These are phyloP conservation scores for Maniola hyperantus DNA, from an alignment of 2,888 invertebrate species.

Conservation along the genomic window DNA sequence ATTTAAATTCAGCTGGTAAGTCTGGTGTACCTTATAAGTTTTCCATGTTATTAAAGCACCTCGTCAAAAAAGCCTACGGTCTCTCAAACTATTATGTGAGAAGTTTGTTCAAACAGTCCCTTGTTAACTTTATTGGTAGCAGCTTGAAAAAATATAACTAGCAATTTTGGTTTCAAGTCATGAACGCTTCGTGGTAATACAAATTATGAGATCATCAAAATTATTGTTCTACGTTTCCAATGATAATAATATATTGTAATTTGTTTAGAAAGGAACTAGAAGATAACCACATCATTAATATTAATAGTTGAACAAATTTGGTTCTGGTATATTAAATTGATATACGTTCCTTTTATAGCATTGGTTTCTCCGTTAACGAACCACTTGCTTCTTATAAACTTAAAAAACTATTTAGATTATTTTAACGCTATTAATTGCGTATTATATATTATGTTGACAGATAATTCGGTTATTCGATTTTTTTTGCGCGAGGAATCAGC, in stretches of 20 bases:
- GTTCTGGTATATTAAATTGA: conserved; percentile 3
- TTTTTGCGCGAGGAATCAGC: too few relatives aligned
- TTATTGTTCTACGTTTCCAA: conserved; percentile 3
- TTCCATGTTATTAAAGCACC: neutral
- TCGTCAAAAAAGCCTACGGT: neutral
- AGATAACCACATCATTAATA: conserved; percentile 11
- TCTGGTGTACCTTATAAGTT: too few relatives aligned
- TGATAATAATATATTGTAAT: conserved; percentile 1
- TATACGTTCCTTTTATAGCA: neutral
- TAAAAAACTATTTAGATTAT: too few relatives aligned
- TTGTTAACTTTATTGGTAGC: conserved; percentile 45
- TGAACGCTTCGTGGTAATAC: conserved; percentile 23
- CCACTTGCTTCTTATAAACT: neutral
- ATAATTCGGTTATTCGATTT: too few relatives aligned
- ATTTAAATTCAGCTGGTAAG: too few relatives aligned
- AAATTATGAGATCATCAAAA: conserved; percentile 18
- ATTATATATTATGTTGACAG: too few relatives aligned
- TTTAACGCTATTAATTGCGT: too few relatives aligned
- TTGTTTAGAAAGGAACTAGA: conserved; percentile 1
- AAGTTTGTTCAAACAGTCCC: conserved; percentile 47
- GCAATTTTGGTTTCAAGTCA: conserved; percentile 26
- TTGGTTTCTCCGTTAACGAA: neutral
- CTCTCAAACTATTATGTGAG: neutral
- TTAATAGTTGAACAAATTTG: neutral
- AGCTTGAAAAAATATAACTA: conserved; percentile 24